Evolutionary conservation across 1,140 invertebrate genomes (phyloP), one percentile per base, ranked within the genome.

Genomic region (Colletes gigas): DNA sequence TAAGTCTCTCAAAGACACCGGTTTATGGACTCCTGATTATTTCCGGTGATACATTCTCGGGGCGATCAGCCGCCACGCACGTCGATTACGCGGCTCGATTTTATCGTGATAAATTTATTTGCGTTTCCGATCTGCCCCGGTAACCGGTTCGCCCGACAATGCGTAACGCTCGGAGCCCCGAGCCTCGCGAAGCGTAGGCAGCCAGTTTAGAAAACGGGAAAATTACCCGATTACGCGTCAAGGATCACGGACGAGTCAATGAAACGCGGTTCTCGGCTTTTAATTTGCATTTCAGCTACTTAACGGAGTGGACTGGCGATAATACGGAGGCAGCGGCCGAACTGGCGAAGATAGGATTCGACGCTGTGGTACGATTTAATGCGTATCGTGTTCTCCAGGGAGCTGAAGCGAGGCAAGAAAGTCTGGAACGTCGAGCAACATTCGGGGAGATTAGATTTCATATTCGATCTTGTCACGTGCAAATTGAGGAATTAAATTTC

Each of bases 71-170:
- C 41, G 75, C 52, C n/a, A 21, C 4, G 10, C 55, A 10, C 66
- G 67, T 62, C 75, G 76, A 78, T 71, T 70, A 78, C 55, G 76
- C 75, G 19, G 39, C 67, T 78, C 47, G 47, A 71, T 71, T 78
- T 78, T 78, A 71, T 78, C 67, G 67, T 71, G 68, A 78, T 71
- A 78, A 63, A 78, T 71, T 78, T 63, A 71, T 62, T 78, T 7
- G 68, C 66, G 68, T 71, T 78, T 54, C 67, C 67, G 75, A 70
- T 63, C 47, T 17, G 39, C 7, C 21, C 17, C 21, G 65, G 17
- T 9, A 60, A 77, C 74, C 74, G 74, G 65, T 77, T 77, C 44
- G 44, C n/a, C 19, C 76, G 59, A 54, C 59, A 71, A 71, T 70
- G 21, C 66, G 57, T 52, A 60, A 69, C 57, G 41, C 47, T 52